Evolutionary conservation across 2,113 vertebrate species (phyloP).

Genomic region (Cavia porcellus): DNA sequence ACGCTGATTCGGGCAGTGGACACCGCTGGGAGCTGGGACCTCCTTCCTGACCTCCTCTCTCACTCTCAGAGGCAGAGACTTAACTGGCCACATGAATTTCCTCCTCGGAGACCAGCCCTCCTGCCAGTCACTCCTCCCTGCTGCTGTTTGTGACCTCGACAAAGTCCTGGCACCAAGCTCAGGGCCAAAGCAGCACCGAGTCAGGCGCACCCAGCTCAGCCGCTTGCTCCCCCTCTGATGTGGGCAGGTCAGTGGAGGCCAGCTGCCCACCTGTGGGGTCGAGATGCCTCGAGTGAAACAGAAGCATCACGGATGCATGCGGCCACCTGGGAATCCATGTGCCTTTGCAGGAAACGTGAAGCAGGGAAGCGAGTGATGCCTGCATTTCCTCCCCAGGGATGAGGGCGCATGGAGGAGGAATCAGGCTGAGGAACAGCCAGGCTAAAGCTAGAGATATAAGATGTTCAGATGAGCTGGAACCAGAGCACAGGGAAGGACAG

Average conservation of each 20-base stretch:
- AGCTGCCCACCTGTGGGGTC: not conserved
- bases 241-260: not conserved
- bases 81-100: constrained; percentile 43
- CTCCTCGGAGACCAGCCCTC: constrained; percentile 1
- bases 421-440: not conserved
- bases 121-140: not conserved
- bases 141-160: not conserved
- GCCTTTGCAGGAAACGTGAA: not conserved
- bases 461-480: not conserved
- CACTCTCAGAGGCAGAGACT: not conserved
- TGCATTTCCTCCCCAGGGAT: not conserved
- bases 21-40: constrained; percentile 44
- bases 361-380: not conserved
- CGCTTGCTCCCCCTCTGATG: not conserved
- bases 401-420: not conserved
- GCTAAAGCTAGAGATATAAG: not conserved
- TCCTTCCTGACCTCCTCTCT: not conserved
- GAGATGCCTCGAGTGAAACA: not conserved
- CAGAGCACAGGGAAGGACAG: not conserved
- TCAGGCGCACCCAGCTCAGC: not conserved
- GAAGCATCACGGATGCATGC: not conserved
- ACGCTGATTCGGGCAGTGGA: constrained; percentile 25
- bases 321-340: not conserved
- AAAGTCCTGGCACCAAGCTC: not conserved
- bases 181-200: not conserved